Conservation (phyloP, 2,113 vertebrate species). For the Holacanthus passer region DNA sequence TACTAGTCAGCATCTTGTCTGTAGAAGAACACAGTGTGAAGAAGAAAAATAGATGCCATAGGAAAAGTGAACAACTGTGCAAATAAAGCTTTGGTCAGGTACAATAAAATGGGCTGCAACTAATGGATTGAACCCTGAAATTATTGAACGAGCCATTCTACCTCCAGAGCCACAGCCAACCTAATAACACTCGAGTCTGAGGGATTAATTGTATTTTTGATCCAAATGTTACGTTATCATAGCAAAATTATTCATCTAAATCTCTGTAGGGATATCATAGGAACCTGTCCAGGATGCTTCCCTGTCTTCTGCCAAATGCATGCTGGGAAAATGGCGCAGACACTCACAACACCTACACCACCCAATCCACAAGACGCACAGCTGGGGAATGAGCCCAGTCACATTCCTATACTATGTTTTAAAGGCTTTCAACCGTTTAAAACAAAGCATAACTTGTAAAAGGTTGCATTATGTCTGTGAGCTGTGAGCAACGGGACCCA, state of each 20-base stretch:
- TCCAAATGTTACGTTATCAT: background rate
- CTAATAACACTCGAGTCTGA: background rate
- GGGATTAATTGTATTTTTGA: background rate
- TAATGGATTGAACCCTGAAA: background rate
- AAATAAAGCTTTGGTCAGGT: background rate
- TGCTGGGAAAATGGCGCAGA: conserved; percentile 6
- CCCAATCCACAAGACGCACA: too few relatives aligned
- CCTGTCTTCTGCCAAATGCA: background rate
- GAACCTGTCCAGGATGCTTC: background rate
- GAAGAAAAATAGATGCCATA: background rate
- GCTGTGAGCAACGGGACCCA: background rate
- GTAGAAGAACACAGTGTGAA: background rate
- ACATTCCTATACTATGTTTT: background rate
- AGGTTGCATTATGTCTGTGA: background rate
- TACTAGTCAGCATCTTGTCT: conserved; percentile 5
- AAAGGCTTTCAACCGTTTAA: background rate
- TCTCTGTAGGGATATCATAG: background rate
- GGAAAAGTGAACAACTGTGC: background rate
- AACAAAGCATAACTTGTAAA: background rate
- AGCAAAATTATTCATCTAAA: background rate
- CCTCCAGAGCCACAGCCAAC: background rate
- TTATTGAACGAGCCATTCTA: background rate
- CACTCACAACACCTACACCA: background rate
- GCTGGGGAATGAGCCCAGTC: background rate
- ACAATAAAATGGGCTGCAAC: background rate